phyloP scores from a whole-genome alignment of 1,140 invertebrate species.

The Drosophila chauvacae region DNA sequence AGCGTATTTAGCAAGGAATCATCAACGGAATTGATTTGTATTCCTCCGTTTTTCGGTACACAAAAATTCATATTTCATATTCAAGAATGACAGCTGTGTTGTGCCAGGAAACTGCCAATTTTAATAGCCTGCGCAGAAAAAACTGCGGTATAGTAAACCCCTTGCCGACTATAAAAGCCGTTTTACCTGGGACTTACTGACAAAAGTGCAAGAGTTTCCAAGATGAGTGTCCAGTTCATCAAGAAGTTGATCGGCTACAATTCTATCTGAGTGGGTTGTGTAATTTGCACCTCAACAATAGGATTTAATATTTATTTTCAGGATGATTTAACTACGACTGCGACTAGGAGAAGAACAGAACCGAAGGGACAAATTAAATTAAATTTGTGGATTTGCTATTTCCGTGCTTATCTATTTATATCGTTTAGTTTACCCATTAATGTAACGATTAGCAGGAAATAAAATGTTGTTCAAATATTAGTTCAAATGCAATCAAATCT shows the following conservation, averaged over 20 bases:
- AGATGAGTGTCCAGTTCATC: too few relatives aligned
- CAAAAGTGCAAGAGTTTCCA: too few relatives aligned
- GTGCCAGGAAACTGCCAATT: neutral
- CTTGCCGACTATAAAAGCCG: too few relatives aligned
- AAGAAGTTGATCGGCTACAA: too few relatives aligned
- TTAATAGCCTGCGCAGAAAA: too few relatives aligned
- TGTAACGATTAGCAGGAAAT: neutral
- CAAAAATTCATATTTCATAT: constrained; percentile 3
- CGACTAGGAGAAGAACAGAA: too few relatives aligned
- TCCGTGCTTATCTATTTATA: neutral
- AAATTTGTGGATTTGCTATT: neutral
- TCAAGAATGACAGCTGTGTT: neutral
- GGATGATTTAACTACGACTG: neutral
- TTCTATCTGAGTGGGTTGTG: too few relatives aligned
- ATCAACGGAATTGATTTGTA: constrained; percentile 1
- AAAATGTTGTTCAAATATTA: neutral
- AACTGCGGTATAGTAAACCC: too few relatives aligned
- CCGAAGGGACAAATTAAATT: neutral
- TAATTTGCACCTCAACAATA: neutral
- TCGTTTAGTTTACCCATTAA: too few relatives aligned
- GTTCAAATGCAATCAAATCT: neutral
- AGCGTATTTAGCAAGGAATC: neutral
- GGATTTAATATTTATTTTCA: neutral
- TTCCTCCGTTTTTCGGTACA: neutral
- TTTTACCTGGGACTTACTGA: too few relatives aligned